Evolutionary conservation across 2,113 vertebrate genomes (phyloP), one percentile per base, ranked within the genome.

Genomic region (Pipra filicauda): DNA sequence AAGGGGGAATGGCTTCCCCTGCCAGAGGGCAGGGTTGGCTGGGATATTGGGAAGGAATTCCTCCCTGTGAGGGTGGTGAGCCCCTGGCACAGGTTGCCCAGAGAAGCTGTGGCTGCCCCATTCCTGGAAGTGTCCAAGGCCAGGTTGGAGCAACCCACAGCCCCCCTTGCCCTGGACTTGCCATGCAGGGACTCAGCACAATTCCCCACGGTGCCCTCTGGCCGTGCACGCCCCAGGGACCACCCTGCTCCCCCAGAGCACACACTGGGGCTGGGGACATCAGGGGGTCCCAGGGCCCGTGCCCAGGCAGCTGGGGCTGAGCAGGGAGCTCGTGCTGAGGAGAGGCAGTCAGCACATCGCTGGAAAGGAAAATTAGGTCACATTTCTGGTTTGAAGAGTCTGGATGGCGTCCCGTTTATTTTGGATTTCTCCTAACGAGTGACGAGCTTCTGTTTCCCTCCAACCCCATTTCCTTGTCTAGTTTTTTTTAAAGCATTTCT

Each of bases 161-260:
- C 10, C 0, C 48, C n/a, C 48, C 78, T 61, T 57, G 22, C 49
- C 35, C 39, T 24, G 12, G 12, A 16, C 22, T 64, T 15, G 14
- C 66, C 28, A 2, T 1, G 59, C 21, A 27, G 55, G 15, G 12
- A 28, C 19, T 33, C 9, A 4, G 15, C 46, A 28, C 2, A 2
- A 2, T 8, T 44, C 49, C 9, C 72, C 37, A 3, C 0, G 0
- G n/a, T 27, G 77, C 18, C 27, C 2, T 43, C 15, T 23, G 66
- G 48, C 48, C 11, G 3, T 4, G 35, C 35, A 18, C 6, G 57
- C 15, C 58, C 49, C 5, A 2, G 58, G 8, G 17, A 7, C 16
- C 6, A 43, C 8, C 15, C 58, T n/a, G 67, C 52, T 44, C 20
- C 43, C 66, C 10, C 19, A 2, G 55, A 59, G 35, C 15, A n/a